Conservation (phyloP, 1,140 invertebrate genomes). For the Campoletis sonorensis region DNA sequence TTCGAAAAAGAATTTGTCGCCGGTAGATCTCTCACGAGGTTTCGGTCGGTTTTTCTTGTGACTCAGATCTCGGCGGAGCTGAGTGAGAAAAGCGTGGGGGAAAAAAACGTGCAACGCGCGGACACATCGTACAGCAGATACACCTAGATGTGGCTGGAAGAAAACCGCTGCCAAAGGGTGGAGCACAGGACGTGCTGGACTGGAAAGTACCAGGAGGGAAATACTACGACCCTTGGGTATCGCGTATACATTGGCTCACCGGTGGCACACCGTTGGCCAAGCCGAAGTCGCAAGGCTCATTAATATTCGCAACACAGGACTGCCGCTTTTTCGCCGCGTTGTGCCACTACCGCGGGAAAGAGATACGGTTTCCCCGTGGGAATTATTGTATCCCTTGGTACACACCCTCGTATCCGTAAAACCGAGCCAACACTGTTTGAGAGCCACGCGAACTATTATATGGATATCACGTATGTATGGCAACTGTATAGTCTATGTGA, state of each 20-base stretch:
- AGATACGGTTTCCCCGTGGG: slow-evolving; percentile 67
- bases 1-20: background rate
- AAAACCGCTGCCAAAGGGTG: slow-evolving; percentile 61
- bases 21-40: slow-evolving; percentile 22
- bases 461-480: background rate
- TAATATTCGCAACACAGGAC: slow-evolving; percentile 71
- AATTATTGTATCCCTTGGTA: slow-evolving; percentile 66
- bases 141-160: slow-evolving; percentile 40
- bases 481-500: slow-evolving; percentile 2
- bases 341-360: slow-evolving; percentile 68
- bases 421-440: background rate
- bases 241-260: slow-evolving; percentile 5
- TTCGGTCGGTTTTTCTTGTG: slow-evolving; percentile 12
- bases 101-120: background rate
- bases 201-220: slow-evolving; percentile 45
- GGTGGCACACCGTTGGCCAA: slow-evolving; percentile 48
- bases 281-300: slow-evolving; percentile 59
- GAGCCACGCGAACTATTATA: background rate
- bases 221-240: slow-evolving; percentile 3
- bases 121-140: background rate
- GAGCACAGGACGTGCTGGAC: slow-evolving; percentile 59
- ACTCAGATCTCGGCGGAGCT: slow-evolving; percentile 56
- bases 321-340: slow-evolving; percentile 71
- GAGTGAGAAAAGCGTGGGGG: background rate
- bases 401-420: slow-evolving; percentile 31